phyloP scores from a whole-genome alignment of 2,797 vertebrate genomes.

The Siniperca scherzeri region DNA sequence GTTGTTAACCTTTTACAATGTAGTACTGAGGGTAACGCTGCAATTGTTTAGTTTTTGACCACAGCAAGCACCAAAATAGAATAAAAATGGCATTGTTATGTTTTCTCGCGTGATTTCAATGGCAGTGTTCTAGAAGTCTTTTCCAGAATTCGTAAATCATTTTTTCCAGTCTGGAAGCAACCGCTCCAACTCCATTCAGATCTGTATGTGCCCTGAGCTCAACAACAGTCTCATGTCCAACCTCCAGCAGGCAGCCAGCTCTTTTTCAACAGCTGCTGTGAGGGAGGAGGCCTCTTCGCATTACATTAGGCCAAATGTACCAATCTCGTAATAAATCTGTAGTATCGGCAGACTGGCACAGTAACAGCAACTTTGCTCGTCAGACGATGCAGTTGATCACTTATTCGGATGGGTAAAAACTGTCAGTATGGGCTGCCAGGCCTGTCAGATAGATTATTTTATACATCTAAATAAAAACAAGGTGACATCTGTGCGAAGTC shows the following conservation, averaged over 20 bases:
- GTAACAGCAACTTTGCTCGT: constrained; percentile 36
- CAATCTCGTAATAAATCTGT: constrained; percentile 50
- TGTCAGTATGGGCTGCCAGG: neutral
- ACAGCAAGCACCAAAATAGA: constrained; percentile 34
- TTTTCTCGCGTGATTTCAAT: constrained; percentile 65
- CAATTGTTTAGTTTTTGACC: constrained; percentile 23
- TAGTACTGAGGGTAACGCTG: neutral
- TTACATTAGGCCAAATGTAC: constrained; percentile 61
- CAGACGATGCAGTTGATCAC: constrained; percentile 7
- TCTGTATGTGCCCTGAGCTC: constrained; percentile 46
- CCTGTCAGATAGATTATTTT: constrained; percentile 16
- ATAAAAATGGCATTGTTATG: constrained; percentile 57
- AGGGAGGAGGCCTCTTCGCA: constrained; percentile 76
- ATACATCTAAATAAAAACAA: constrained; percentile 55
- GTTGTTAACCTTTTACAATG: constrained; percentile 48
- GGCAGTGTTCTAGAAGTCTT: constrained; percentile 44
- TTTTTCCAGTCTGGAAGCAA: constrained; percentile 45
- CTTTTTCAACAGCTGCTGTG: constrained; percentile 61
- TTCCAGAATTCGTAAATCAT: constrained; percentile 53
- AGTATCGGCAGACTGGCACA: constrained; percentile 27
- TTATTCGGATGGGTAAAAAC: constrained; percentile 4
- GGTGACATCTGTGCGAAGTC: constrained; percentile 56
- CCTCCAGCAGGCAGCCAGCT: constrained; percentile 58
- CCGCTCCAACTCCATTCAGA: constrained; percentile 55
- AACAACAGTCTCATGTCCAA: constrained; percentile 58